Conservation (phyloP, 2,888 invertebrate species). For the Antheraea yamamai region DNA sequence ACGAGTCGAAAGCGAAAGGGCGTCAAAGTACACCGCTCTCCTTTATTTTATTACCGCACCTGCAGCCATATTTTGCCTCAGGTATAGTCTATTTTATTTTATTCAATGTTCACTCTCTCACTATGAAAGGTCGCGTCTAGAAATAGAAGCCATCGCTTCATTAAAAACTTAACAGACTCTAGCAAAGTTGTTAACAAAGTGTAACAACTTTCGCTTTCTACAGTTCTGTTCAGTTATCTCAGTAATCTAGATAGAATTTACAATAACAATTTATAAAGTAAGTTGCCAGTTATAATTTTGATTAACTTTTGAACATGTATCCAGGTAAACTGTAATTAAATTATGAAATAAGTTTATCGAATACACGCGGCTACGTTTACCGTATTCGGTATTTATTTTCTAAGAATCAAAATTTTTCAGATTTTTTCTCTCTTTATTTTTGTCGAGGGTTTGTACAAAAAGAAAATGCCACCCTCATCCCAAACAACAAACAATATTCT, state of each 20-base stretch:
- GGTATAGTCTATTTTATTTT: not conserved
- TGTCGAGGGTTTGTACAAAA: no score
- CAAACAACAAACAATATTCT: no score
- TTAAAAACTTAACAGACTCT: not conserved
- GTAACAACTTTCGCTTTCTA: not conserved
- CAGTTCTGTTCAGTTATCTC: not conserved
- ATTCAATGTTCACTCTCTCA: not conserved
- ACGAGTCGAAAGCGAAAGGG: no score
- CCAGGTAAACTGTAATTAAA: not conserved
- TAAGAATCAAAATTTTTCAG: no score
- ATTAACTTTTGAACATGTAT: not conserved
- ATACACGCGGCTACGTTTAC: not conserved
- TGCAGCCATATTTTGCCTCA: no score
- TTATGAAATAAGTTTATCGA: not conserved
- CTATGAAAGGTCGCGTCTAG: not conserved
- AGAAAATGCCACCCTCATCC: no score
- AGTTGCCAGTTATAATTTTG: not conserved
- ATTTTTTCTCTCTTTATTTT: no score
- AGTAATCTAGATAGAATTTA: conserved; percentile 16
- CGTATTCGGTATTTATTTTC: not conserved
- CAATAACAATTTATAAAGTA: conserved; percentile 42
- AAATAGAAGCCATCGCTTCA: not conserved
- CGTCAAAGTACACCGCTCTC: no score
- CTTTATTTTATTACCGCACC: no score
- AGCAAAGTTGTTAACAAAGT: not conserved